Percentiles rank a stretch among this genome's conserved stretches.
These are phyloP conservation scores for Burhinus oedicnemus DNA, from an alignment of 2,113 vertebrate species.

Conservation along the genomic window DNA sequence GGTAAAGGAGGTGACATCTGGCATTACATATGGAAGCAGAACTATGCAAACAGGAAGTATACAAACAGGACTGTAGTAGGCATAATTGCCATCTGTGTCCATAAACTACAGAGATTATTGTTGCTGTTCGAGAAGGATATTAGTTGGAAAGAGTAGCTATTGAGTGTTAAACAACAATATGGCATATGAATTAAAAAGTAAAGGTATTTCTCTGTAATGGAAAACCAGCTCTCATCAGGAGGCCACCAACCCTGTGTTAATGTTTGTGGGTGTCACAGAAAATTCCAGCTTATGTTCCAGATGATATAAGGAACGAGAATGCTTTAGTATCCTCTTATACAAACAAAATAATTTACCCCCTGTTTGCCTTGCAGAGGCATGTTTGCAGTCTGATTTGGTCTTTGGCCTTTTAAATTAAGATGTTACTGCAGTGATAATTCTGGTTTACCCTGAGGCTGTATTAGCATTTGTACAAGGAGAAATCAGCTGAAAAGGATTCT, in stretches of 20 bases:
- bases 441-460: background rate
- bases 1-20: background rate
- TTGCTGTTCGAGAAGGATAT: background rate
- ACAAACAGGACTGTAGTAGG: background rate
- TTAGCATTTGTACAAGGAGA: background rate
- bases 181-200: background rate
- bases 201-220: background rate
- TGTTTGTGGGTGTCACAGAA: background rate
- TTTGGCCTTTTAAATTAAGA: background rate
- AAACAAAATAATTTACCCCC: background rate
- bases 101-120: background rate
- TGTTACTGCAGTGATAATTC: background rate
- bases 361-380: background rate
- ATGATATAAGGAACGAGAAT: background rate
- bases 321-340: background rate
- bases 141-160: background rate
- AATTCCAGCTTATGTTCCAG: background rate
- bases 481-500: background rate
- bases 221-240: background rate
- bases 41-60: background rate
- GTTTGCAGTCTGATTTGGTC: background rate
- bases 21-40: background rate
- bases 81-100: background rate
- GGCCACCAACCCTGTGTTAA: background rate
- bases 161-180: background rate